Conservation (phyloP, 2,888 invertebrate genomes). For the Galerucella calmariensis region DNA sequence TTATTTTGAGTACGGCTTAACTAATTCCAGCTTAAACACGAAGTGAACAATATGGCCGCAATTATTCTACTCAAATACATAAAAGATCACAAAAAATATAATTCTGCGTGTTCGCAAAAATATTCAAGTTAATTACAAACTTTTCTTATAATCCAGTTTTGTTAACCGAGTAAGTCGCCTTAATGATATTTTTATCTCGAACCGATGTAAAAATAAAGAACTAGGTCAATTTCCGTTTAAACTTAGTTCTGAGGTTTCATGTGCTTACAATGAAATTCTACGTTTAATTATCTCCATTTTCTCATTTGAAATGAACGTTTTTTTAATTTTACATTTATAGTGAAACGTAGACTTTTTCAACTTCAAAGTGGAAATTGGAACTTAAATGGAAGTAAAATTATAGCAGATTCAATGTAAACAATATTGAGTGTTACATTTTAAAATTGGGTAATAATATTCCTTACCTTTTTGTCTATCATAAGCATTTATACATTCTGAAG, state of each 20-base stretch:
- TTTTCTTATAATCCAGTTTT: conserved; percentile 1
- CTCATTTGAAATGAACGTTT: no score
- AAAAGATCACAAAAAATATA: no score
- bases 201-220: conserved; percentile 6
- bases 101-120: not conserved
- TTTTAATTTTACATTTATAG: no score
- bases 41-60: no score
- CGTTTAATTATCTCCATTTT: not conserved
- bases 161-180: not conserved
- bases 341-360: no score
- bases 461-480: conserved; percentile 88
- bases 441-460: not conserved
- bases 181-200: conserved; percentile 6
- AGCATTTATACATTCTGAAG: conserved; percentile 93
- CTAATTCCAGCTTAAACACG: no score
- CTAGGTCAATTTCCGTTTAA: conserved; percentile 5
- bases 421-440: not conserved
- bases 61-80: no score
- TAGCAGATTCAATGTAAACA: not conserved
- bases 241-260: conserved; percentile 3
- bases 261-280: not conserved
- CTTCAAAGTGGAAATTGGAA: not conserved
- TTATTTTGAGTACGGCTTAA: no score
- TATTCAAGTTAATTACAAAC: not conserved
- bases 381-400: not conserved